Percentiles rank a stretch among this genome's conserved stretches.
Conservation (phyloP, 2,113 vertebrate genomes). For the Genyomyrus donnyi region DNA sequence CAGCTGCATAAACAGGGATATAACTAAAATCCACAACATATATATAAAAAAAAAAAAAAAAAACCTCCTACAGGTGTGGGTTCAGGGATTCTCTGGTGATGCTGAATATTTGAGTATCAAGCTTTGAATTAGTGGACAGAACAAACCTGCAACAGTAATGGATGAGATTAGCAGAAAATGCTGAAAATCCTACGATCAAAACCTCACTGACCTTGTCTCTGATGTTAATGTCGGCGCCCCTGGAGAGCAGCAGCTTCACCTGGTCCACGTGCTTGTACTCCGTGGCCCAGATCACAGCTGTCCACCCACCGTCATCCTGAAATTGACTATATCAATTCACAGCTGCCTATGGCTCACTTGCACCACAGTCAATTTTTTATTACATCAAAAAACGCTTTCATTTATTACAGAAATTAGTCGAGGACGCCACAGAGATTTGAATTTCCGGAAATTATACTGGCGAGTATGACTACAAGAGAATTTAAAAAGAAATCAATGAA, state of each 20-base stretch:
- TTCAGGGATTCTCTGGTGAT: neutral
- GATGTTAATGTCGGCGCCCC: conserved; percentile 87
- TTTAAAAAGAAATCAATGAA: neutral
- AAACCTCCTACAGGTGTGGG: neutral
- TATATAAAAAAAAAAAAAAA: neutral
- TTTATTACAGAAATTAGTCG: neutral
- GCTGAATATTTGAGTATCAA: neutral
- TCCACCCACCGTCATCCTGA: conserved; percentile 95
- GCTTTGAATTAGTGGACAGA: neutral
- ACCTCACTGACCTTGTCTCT: conserved; percentile 82
- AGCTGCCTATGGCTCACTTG: neutral
- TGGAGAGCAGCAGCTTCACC: conserved; percentile 84
- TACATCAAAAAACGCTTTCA: neutral
- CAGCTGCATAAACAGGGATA: neutral
- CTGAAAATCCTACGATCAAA: neutral
- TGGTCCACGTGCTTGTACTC: conserved; percentile 92
- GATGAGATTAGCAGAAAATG: neutral
- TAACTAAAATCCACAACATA: neutral
- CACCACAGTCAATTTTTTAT: neutral
- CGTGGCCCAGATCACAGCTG: conserved; percentile 96
- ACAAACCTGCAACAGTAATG: neutral
- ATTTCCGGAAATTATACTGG: neutral
- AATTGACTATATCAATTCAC: neutral
- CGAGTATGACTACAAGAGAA: neutral
- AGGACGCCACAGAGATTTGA: neutral